These are phyloP conservation scores for Euglossa dilemma DNA, from an alignment of 1,140 invertebrate species.

Conservation along the genomic window DNA sequence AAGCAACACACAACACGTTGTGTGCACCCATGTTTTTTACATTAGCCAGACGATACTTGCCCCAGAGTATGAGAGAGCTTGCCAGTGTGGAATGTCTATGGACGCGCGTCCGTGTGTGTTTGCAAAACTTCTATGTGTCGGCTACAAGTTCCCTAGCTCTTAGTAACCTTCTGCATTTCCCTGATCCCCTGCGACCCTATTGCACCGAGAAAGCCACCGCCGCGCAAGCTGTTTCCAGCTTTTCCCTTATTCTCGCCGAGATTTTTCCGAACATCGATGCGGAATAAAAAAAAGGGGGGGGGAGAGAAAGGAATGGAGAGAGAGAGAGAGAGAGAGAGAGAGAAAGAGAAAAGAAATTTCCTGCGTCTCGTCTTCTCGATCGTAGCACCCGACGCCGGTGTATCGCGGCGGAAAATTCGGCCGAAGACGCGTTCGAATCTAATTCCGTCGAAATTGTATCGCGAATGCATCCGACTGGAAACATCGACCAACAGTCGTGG, in stretches of 20 bases:
- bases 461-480: neutral
- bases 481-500: neutral
- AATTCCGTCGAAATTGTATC: too few relatives aligned
- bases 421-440: too few relatives aligned
- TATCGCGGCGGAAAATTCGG: too few relatives aligned
- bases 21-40: constrained; percentile 79
- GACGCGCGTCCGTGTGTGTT: constrained; percentile 41
- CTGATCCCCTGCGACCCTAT: constrained; percentile 52
- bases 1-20: constrained; percentile 75
- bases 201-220: constrained; percentile 21
- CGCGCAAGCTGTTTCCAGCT: constrained; percentile 1
- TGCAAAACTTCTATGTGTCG: constrained; percentile 51
- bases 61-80: constrained; percentile 64
- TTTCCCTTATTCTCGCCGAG: neutral
- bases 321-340: too few relatives aligned
- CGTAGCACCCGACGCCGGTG: too few relatives aligned
- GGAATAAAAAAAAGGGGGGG: too few relatives aligned
- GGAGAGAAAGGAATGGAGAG: too few relatives aligned
- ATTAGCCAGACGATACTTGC: constrained; percentile 81
- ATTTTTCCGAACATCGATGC: neutral
- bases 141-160: constrained; percentile 56
- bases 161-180: constrained; percentile 48
- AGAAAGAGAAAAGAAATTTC: neutral
- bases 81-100: constrained; percentile 59
- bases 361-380: too few relatives aligned